phyloP scores from a whole-genome alignment of 64 coral and sea anemone species.

The Hydrozoanthus tunicans region DNA sequence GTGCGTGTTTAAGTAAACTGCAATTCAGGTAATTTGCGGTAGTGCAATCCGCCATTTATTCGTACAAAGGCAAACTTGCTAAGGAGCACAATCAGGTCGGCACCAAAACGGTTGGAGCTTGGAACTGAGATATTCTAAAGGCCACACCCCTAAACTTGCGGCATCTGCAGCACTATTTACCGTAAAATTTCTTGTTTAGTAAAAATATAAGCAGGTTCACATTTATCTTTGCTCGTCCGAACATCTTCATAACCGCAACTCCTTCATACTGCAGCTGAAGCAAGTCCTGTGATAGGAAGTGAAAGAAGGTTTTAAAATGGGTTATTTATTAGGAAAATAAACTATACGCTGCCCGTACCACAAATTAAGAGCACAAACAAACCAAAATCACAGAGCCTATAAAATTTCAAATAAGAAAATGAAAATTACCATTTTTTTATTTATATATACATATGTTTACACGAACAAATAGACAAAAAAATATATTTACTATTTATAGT shows the following conservation, averaged over 20 bases:
- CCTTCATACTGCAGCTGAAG: constrained; percentile 97
- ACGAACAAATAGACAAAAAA: too few relatives aligned
- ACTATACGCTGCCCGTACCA: too few relatives aligned
- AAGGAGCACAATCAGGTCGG: not conserved
- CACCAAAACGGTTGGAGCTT: not conserved
- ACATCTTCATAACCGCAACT: constrained; percentile 99
- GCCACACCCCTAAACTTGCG: not conserved
- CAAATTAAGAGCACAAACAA: too few relatives aligned
- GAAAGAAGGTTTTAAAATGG: not conserved
- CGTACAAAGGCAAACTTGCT: not conserved
- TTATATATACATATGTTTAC: too few relatives aligned
- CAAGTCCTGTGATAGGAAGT: constrained; percentile 74
- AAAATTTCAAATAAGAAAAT: too few relatives aligned
- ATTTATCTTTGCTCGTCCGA: constrained; percentile 96
- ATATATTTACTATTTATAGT: too few relatives aligned
- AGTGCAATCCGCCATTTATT: not conserved
- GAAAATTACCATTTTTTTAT: too few relatives aligned
- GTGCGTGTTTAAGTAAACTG: too few relatives aligned
- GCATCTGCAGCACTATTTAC: constrained; percentile 65
- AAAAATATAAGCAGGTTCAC: constrained; percentile 96
- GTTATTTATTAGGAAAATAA: too few relatives aligned
- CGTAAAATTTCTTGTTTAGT: constrained; percentile 99
- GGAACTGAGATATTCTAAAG: not conserved
- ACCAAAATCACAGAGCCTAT: too few relatives aligned
- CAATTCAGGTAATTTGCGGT: too few relatives aligned